Evolutionary conservation across 1,140 invertebrate species (phyloP).

Genomic region (Zaprionus ornatus): DNA sequence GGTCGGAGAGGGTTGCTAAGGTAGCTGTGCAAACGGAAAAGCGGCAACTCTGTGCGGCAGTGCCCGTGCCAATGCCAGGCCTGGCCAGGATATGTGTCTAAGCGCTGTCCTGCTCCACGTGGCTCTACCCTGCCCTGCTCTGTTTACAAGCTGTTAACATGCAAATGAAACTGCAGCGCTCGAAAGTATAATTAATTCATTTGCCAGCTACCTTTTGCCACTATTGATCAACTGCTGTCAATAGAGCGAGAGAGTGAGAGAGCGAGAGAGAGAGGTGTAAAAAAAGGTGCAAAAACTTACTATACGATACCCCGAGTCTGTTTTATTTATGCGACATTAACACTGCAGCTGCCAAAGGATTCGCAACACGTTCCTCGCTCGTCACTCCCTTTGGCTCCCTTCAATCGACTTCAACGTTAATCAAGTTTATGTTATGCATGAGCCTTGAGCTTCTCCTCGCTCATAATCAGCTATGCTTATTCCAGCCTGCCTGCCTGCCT

Average conservation of each 20-base stretch:
- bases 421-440: slow-evolving; percentile 67
- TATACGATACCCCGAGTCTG: background rate
- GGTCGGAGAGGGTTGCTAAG: background rate
- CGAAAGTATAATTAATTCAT: slow-evolving; percentile 45
- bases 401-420: slow-evolving; percentile 44
- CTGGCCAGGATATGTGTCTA: slow-evolving; percentile 13
- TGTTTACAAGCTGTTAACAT: slow-evolving; percentile 71
- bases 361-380: background rate
- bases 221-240: slow-evolving; percentile 31
- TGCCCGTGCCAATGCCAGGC: slow-evolving; percentile 16
- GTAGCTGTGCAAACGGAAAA: slow-evolving; percentile 10
- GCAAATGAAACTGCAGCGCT: slow-evolving; percentile 66
- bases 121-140: background rate
- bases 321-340: slow-evolving; percentile 62
- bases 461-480: slow-evolving; percentile 64
- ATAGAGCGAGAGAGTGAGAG: background rate
- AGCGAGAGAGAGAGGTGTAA: background rate
- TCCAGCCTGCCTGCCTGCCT: slow-evolving; percentile 2
- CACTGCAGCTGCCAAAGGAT: slow-evolving; percentile 31
- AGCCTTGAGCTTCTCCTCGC: slow-evolving; percentile 25
- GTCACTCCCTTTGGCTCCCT: background rate
- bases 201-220: slow-evolving; percentile 29
- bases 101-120: slow-evolving; percentile 31
- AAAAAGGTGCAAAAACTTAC: background rate
- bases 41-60: slow-evolving; percentile 2